Conservation (phyloP, 2,113 vertebrate genomes). For the Pelecanus crispus region DNA sequence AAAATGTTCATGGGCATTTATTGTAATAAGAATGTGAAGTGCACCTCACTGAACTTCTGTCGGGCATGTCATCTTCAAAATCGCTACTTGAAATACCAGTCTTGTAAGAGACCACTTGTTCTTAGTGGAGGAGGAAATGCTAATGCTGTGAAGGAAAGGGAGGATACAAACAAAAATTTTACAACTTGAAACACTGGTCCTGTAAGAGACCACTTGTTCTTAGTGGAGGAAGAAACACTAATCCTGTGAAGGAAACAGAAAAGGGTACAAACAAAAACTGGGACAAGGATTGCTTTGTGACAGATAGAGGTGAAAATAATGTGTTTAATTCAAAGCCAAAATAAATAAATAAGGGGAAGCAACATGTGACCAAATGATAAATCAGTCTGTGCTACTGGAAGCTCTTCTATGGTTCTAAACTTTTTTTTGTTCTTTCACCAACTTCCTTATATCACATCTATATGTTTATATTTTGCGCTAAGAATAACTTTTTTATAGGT, state of each 20-base stretch:
- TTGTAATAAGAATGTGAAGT: background rate
- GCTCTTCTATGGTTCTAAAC: background rate
- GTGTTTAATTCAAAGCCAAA: background rate
- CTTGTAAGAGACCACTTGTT: accelerated
- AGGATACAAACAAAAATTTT: background rate
- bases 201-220: accelerated
- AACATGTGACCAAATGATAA: background rate
- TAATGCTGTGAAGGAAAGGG: background rate
- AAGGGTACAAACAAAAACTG: background rate
- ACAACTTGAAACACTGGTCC: background rate
- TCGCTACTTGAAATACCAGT: background rate
- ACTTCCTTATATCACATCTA: background rate
- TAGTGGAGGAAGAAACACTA: background rate
- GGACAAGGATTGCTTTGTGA: background rate
- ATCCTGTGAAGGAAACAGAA: background rate
- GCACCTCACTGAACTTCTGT: background rate
- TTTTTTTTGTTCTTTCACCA: background rate
- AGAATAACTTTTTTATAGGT: background rate
- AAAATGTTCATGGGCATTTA: background rate
- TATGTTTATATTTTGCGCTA: background rate
- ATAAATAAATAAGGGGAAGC: background rate
- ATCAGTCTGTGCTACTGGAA: background rate
- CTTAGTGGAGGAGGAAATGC: background rate
- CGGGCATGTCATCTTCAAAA: background rate
- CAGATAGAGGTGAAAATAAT: background rate